Base-by-base conservation (phyloP, 2,113 vertebrate species). In the Ophthalmolycus amberensis region DNA sequence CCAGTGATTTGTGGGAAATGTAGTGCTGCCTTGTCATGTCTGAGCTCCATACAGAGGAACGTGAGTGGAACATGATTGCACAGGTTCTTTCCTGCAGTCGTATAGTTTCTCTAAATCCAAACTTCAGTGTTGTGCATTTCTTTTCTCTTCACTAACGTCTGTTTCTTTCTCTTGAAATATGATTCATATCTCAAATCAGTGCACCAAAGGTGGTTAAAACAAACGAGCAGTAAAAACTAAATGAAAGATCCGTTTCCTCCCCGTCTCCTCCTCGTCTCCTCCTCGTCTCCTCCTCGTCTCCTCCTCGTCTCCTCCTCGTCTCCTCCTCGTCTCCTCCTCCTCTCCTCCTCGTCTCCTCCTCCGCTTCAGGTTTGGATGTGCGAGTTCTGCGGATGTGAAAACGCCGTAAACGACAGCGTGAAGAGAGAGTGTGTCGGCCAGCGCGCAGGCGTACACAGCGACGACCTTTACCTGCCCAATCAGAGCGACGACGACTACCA, bases 1-100 rank as follows among this genome's bases (percentile, higher is more conserved):
- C 93, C 91, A 4, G 83, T 94, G 90, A 34, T 81, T 79, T 95
- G 95, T 92, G 89, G 74, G 64, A 93, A 90, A 83, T 95, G 95
- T 81, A 84, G 75, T 44, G 93, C 90, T 2, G 71, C 92, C 16
- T 76, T 94, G 87, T 95, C 94, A 0, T 79, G 88, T 52, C 85
- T 94, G 71, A 95, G 92, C 70, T 82, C 42, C 0, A 12, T 88
- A 1, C 84, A 82, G 42, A 80, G 15, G 11, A 85, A 77, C 1
- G 95, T 95, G 80, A 93, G 94, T 88, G 0, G 0, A 12, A 2
- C 15, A 56, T 38, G 12, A 20, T 18, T 18, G 16, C 46, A 6
- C 46, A 46, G 11, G 9, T 40, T 46, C 4, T 16, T 16, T 46
- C 14, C 44, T 46, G 44, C 44, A 18, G 15, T 48, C 46, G 46